phyloP scores from a whole-genome alignment of 2,797 vertebrate genomes.

The Peromyscus nudipes region DNA sequence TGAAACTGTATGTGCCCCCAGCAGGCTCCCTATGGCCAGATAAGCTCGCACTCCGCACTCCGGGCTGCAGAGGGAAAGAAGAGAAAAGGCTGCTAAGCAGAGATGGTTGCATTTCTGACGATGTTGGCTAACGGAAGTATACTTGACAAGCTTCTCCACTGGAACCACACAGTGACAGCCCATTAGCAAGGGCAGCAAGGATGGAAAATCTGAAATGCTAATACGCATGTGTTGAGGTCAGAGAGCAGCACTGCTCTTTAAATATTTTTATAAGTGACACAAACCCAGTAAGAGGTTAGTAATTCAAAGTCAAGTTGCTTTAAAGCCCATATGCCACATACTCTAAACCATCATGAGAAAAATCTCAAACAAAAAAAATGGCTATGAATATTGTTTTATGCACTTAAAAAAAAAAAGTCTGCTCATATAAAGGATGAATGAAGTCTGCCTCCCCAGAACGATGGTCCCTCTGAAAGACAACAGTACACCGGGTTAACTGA shows the following conservation, averaged over 20 bases:
- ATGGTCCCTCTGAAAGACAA: not conserved
- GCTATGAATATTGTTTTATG: not conserved
- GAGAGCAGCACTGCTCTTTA: not conserved
- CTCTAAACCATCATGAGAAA: not conserved
- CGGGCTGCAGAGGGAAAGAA: slow-evolving; percentile 24
- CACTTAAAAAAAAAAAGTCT: not conserved
- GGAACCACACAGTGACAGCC: slow-evolving; percentile 26
- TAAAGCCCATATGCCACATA: not conserved
- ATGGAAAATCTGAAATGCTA: not conserved
- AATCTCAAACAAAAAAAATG: slow-evolving; percentile 16
- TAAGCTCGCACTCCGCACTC: not conserved
- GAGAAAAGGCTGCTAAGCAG: slow-evolving; percentile 43
- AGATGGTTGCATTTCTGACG: not conserved
- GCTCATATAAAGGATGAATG: not conserved
- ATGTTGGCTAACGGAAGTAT: not conserved
- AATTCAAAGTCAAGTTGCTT: slow-evolving; percentile 61
- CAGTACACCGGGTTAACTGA: not conserved
- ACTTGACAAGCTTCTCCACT: not conserved
- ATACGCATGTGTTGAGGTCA: not conserved
- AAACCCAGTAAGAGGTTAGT: slow-evolving; percentile 5
- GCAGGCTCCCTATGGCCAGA: not conserved
- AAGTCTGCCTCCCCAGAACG: not conserved
- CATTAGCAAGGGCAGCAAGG: not conserved
- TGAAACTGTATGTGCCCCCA: not conserved
- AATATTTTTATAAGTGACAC: slow-evolving; percentile 59